Conservation (phyloP, 2,113 vertebrate species). For the Holacanthus passer region DNA sequence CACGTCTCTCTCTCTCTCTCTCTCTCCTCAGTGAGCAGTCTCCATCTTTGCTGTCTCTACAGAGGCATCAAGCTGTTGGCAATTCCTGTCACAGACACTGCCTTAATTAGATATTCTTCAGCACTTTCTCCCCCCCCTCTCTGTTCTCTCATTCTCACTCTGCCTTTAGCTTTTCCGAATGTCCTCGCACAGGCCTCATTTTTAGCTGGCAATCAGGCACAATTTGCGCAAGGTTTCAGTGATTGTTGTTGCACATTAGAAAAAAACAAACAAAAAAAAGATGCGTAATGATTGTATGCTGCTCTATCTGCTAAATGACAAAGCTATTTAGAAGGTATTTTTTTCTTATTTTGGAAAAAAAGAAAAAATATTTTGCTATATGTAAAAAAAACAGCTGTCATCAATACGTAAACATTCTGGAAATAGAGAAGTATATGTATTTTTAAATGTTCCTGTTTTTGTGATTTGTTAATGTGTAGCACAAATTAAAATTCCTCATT, state of each 20-base stretch:
- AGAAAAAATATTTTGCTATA: slow-evolving; percentile 76
- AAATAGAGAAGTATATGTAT: slow-evolving; percentile 80
- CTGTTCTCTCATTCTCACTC: slow-evolving; percentile 42
- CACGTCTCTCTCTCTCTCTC: slow-evolving; percentile 29
- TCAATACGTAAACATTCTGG: slow-evolving; percentile 78
- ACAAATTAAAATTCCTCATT: slow-evolving; percentile 81
- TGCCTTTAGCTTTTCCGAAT: slow-evolving; percentile 61
- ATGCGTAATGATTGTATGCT: slow-evolving; percentile 77
- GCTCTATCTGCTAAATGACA: slow-evolving; percentile 78
- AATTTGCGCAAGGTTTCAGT: slow-evolving; percentile 64
- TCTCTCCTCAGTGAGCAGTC: slow-evolving; percentile 36
- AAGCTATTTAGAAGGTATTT: slow-evolving; percentile 77
- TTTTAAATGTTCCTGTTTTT: slow-evolving; percentile 81
- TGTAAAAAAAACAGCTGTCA: slow-evolving; percentile 70
- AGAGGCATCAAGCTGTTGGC: slow-evolving; percentile 56
- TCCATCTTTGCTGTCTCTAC: slow-evolving; percentile 31
- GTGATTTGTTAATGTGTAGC: slow-evolving; percentile 83
- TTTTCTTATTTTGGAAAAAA: slow-evolving; percentile 70
- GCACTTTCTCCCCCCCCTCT: slow-evolving; percentile 41
- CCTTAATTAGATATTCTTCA: slow-evolving; percentile 59
- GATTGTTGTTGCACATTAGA: slow-evolving; percentile 77
- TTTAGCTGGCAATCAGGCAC: slow-evolving; percentile 70
- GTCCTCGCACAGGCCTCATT: slow-evolving; percentile 47
- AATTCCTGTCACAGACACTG: slow-evolving; percentile 55
- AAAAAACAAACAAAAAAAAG: slow-evolving; percentile 40